Evolutionary conservation across 1,140 invertebrate species (phyloP).

Genomic region (Euura saliciscinereae): DNA sequence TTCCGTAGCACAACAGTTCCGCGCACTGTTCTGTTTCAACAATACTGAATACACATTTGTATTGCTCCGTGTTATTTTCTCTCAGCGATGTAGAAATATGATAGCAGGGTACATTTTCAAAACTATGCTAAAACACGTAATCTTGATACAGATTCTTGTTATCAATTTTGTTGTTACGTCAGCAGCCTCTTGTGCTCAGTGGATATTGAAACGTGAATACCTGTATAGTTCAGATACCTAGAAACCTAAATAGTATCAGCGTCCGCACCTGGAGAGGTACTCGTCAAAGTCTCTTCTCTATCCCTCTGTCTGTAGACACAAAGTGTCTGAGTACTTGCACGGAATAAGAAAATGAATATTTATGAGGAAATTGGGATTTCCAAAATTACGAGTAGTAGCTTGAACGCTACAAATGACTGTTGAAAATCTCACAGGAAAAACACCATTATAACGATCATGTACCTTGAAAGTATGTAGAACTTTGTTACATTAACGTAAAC

Average conservation of each 20-base stretch:
- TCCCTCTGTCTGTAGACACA: constrained; percentile 51
- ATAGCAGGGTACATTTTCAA: no score
- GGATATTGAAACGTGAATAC: constrained; percentile 20
- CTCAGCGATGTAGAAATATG: no score
- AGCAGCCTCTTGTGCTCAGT: constrained; percentile 31
- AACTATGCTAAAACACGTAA: no score
- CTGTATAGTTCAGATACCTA: constrained; percentile 9
- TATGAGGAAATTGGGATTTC: background rate
- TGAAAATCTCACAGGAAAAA: constrained; percentile 54
- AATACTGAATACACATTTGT: background rate
- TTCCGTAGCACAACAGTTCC: background rate
- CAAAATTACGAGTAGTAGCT: constrained; percentile 33
- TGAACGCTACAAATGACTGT: constrained; percentile 48
- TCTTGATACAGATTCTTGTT: background rate
- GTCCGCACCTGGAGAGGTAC: constrained; percentile 33
- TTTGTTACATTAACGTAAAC: constrained; percentile 60
- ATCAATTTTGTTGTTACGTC: constrained; percentile 26
- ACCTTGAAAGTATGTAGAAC: constrained; percentile 59
- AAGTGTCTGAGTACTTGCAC: constrained; percentile 45
- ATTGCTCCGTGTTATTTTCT: background rate
- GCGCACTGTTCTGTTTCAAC: background rate
- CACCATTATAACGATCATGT: constrained; percentile 56
- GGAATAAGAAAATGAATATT: constrained; percentile 10
- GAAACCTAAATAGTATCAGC: constrained; percentile 40
- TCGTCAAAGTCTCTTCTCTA: constrained; percentile 34